Percentiles rank a stretch among this genome's conserved stretches.
Evolutionary conservation across 1,140 invertebrate species (phyloP).

Genomic region (Eriocheir sinensis): DNA sequence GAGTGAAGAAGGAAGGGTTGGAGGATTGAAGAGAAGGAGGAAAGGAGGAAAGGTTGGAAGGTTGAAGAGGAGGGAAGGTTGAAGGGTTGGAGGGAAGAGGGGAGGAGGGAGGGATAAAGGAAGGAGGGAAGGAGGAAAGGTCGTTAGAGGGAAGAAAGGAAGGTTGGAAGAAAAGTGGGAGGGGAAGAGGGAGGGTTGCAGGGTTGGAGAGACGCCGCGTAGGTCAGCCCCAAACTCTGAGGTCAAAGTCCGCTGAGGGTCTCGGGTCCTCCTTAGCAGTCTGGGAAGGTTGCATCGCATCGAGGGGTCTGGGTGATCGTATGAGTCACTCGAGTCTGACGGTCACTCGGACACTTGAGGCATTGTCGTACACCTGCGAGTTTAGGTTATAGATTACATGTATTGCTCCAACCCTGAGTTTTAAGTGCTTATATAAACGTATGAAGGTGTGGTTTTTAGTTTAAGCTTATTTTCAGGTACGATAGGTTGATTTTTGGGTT

Average conservation of each 20-base stretch:
- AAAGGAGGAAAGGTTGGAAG: not conserved
- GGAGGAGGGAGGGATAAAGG: not conserved
- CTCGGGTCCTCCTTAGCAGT: not conserved
- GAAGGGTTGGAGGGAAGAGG: not conserved
- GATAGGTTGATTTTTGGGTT: too few species aligned
- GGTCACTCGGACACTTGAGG: not conserved
- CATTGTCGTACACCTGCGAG: too few species aligned
- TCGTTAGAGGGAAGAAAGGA: not conserved
- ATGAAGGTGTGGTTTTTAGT: too few species aligned
- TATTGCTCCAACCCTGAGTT: too few species aligned
- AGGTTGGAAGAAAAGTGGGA: not conserved
- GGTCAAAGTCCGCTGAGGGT: not conserved
- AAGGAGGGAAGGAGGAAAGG: not conserved
- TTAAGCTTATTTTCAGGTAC: too few species aligned
- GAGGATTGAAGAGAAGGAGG: not conserved
- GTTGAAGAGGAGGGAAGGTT: not conserved
- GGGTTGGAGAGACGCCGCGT: not conserved
- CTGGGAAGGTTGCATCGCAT: not conserved
- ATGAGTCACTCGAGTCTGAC: not conserved
- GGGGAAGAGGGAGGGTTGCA: not conserved
- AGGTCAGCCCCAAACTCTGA: not conserved
- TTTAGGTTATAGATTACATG: too few species aligned
- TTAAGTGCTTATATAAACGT: too few species aligned
- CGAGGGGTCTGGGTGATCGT: not conserved
- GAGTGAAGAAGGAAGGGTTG: not conserved